Conservation (phyloP, 2,888 invertebrate species). For the Cephalotes varians region DNA sequence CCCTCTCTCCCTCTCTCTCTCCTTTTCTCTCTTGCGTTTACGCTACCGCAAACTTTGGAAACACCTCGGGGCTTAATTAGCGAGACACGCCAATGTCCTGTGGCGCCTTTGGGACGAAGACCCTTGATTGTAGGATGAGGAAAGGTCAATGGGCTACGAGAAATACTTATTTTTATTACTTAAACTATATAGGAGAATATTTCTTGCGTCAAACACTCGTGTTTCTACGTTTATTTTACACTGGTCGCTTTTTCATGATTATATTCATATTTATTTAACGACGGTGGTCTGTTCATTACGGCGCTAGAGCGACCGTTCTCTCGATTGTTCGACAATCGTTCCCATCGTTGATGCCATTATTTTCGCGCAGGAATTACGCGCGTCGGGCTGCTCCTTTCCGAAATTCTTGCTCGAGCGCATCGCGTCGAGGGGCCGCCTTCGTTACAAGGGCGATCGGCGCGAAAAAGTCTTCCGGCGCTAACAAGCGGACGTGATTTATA, state of each 20-base stretch:
- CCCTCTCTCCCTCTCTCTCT: slow-evolving; percentile 48
- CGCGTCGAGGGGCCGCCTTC: slow-evolving; percentile 14
- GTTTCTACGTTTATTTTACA: background rate
- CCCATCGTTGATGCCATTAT: slow-evolving; percentile 21
- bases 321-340: slow-evolving; percentile 8
- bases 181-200: background rate
- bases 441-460: slow-evolving; percentile 31
- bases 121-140: background rate
- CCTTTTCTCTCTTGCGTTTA: slow-evolving; percentile 58
- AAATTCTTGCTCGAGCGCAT: slow-evolving; percentile 17
- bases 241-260: background rate
- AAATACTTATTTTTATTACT: background rate
- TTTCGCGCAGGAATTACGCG: slow-evolving; percentile 17
- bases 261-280: background rate
- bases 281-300: background rate
- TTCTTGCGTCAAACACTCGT: background rate
- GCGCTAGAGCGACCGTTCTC: background rate
- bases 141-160: background rate
- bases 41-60: slow-evolving; percentile 53
- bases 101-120: background rate
- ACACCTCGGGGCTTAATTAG: slow-evolving; percentile 61
- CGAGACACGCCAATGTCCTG: slow-evolving; percentile 28
- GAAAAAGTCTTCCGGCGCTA: slow-evolving; percentile 66
- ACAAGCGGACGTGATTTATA: slow-evolving; percentile 72
- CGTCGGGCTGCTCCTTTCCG: slow-evolving; percentile 4